Base-by-base conservation (phyloP, 2,797 vertebrate genomes). In the Lophius americanus region DNA sequence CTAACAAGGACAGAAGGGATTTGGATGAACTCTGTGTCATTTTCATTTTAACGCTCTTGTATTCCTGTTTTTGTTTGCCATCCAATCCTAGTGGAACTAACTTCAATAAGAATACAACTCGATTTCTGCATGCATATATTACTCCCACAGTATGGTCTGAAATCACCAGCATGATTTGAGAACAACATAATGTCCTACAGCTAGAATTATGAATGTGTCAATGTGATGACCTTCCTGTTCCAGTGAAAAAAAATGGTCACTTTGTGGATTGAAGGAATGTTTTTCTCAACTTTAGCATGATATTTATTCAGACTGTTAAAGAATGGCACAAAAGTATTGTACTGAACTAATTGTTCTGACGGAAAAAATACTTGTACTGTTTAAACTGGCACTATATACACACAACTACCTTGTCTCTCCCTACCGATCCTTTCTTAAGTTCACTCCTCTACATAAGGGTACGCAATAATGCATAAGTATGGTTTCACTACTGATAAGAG, bases 1-100 rank as follows among this genome's bases (percentile, higher is more conserved):
- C 79, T 76, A 86, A 85, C 75, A 82, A 76, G 78, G 72, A 65
- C 68, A 62, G 57, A 73, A 53, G 41, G 56, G 76, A 83, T 76
- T 83, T 70, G 74, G 65, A 75, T 75, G 68, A 79, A 81, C 60
- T 77, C 46, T 1, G 64, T 64, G 62, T 65, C 76, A 74, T 9
- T 58, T 78, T 63, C 73, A 75, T 72, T 79, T 60, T 55, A 65
- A 33, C 68, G 79, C 77, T 84, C 62, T 71, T 78, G 68, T 75
- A 58, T 62, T 70, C 12, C 58, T 82, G 53, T 66, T 85, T 58
- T 81, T 84, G 64, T 75, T 72, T 85, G 62, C 57, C 56, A 64
- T 73, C 42, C 56, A 35, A 35, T 70, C 60, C 51, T 59, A 51
- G 55, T 68, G 67, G 51, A 75, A 72, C 36, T 52, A 64, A 63